Evolutionary conservation across 2,113 vertebrate species (phyloP).

Genomic region (Crotalus tigris): DNA sequence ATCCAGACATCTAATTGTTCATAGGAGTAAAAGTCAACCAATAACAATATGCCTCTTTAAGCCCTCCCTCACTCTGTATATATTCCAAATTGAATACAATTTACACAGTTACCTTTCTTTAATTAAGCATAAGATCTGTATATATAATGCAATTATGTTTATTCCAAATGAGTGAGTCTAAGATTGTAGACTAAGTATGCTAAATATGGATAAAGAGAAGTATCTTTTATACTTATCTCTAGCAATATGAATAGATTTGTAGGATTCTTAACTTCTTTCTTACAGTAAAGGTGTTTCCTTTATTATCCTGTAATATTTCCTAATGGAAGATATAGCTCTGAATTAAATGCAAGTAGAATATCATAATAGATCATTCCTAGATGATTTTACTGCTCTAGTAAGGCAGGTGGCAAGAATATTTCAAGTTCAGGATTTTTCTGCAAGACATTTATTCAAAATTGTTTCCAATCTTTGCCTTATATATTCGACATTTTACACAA

Average conservation of each 20-base stretch:
- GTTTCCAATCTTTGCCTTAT: not conserved
- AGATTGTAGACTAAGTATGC: not conserved
- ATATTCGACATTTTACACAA: not conserved
- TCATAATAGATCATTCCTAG: not conserved
- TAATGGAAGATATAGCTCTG: not conserved
- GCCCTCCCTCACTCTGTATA: not conserved
- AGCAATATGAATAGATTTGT: not conserved
- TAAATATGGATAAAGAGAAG: not conserved
- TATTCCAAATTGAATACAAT: not conserved
- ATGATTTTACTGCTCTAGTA: not conserved
- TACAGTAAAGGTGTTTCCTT: not conserved
- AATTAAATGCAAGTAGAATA: not conserved
- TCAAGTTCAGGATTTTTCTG: not conserved
- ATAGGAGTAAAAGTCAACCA: not conserved
- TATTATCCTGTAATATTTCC: not conserved
- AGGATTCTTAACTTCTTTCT: not conserved
- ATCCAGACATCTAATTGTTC: not conserved
- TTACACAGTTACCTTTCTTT: not conserved
- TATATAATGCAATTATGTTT: not conserved
- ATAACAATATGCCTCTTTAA: not conserved
- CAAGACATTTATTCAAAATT: not conserved
- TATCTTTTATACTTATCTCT: not conserved
- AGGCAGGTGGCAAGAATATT: not conserved
- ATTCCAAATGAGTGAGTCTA: not conserved
- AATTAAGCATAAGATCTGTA: not conserved